A percentile compares a stretch with the other conserved stretches of the same genome.
These are phyloP conservation scores for Thereva nobilitata DNA, from an alignment of 2,888 invertebrate genomes.

Conservation along the genomic window DNA sequence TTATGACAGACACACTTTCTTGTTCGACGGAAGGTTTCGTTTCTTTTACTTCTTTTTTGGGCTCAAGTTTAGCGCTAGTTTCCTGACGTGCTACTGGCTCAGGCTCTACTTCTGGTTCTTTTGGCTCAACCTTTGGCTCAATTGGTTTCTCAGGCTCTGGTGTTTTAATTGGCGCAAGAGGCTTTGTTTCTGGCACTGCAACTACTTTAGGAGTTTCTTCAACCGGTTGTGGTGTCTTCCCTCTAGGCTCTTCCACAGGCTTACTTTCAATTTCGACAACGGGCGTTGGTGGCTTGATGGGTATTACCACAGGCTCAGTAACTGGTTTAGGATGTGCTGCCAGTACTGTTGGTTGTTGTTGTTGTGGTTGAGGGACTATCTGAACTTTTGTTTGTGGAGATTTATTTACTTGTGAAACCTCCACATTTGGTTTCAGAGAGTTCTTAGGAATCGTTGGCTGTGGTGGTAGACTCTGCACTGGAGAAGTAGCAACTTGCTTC, in stretches of 20 bases:
- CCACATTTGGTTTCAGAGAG: too few relatives aligned
- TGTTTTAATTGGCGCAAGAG: not conserved
- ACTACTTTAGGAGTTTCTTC: too few relatives aligned
- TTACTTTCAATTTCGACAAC: not conserved
- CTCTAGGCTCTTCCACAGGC: not conserved
- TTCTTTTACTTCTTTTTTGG: not conserved
- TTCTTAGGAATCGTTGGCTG: too few relatives aligned
- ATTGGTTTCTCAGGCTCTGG: not conserved
- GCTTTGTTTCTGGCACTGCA: not conserved
- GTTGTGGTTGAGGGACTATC: not conserved
- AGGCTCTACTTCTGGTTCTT: not conserved
- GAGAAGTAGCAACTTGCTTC: too few relatives aligned
- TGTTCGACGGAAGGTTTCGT: not conserved
- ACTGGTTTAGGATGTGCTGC: not conserved
- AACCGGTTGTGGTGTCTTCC: too few relatives aligned
- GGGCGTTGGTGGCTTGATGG: not conserved
- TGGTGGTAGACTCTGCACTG: too few relatives aligned
- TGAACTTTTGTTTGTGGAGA: conserved; percentile 15
- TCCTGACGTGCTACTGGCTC: not conserved
- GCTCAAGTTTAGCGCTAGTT: not conserved
- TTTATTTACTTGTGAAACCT: not conserved
- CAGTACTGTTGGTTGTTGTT: conserved; percentile 7
- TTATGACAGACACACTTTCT: conserved; percentile 35
- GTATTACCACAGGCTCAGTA: not conserved
- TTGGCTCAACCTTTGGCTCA: not conserved